phyloP scores from a whole-genome alignment of 2,797 vertebrate species.

The Takifugu ocellatus region DNA sequence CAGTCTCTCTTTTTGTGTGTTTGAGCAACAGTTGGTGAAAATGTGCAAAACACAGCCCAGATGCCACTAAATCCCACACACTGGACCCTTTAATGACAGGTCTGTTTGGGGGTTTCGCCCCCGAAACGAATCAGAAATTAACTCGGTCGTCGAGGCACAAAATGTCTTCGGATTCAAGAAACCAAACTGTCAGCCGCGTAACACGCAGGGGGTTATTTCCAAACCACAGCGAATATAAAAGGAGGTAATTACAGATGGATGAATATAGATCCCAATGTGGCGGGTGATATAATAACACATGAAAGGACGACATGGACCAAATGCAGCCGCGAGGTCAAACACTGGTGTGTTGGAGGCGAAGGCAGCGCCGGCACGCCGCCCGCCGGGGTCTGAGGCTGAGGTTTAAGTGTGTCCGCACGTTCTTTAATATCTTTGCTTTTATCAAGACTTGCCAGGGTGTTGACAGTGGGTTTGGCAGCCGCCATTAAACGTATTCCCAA shows the following conservation, averaged over 20 bases:
- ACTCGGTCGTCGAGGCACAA: neutral
- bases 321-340: slow-evolving; percentile 22
- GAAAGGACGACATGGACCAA: slow-evolving; percentile 59
- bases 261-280: slow-evolving; percentile 31
- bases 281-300: slow-evolving; percentile 54
- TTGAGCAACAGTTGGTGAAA: neutral
- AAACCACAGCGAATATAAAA: slow-evolving; percentile 53
- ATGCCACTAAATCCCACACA: neutral
- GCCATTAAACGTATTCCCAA: slow-evolving; percentile 7
- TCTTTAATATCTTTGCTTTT: slow-evolving; percentile 35
- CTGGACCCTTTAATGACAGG: neutral
- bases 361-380: slow-evolving; percentile 44
- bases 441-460: slow-evolving; percentile 11
- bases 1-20: no score
- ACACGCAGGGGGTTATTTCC: slow-evolving; percentile 39
- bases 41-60: neutral
- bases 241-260: slow-evolving; percentile 51
- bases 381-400: slow-evolving; percentile 48
- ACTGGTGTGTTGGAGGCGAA: slow-evolving; percentile 13
- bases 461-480: neutral
- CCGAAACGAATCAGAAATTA: slow-evolving; percentile 4
- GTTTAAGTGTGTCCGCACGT: slow-evolving; percentile 49
- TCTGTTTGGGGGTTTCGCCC: neutral
- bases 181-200: slow-evolving; percentile 14
- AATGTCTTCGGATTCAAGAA: slow-evolving; percentile 28